Evolutionary conservation across 2,797 vertebrate species (phyloP), one percentile per base, ranked within the genome.

Genomic region (Cygnus olor): DNA sequence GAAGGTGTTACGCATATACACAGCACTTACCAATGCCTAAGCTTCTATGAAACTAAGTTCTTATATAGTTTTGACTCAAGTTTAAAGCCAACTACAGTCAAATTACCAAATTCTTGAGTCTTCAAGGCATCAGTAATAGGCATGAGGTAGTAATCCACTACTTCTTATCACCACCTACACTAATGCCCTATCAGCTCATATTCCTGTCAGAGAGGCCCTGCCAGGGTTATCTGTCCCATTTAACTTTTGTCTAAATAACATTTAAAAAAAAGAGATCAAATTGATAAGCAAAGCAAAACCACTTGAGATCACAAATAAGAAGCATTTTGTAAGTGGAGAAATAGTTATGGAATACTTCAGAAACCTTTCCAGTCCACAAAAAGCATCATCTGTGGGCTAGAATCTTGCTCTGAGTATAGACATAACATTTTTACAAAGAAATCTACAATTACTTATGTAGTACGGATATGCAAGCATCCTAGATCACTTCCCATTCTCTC

Each of bases 301-400:
- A 40, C 11, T 11, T 71, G 25, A 36, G 6, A 34, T 32, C 32
- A 65, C 28, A 76, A 74, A 54, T 20, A 40, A 90, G 63, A 56
- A 4, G 30, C 36, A 63, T 63, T 40, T 71, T 73, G 2, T 53
- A 71, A 56, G 20, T 3, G 2, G 24, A 86, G 4, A 71, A 93
- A 72, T 19, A 44, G 7, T 44, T 53, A 34, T 0, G 0, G 14
- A 47, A 14, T 80, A 51, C 19, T 76, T 69, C 40, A 92, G 70
- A 76, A 72, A 20, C 4, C 57, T 11, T 5, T 2, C 5, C 17
- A 20, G 6, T 47, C 21, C 71, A 36, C 65, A 8, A 11, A 78
- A 58, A 22, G 36, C 6, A 0, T 5, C 8, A 58, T 0, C 32
- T 1, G 0, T 27, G 20, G 18, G 6, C 15, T 65, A 70, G 32